Percentiles rank a stretch among this genome's conserved stretches.
Evolutionary conservation across 2,113 vertebrate species (phyloP).

Genomic region (Clarias gariepinus): DNA sequence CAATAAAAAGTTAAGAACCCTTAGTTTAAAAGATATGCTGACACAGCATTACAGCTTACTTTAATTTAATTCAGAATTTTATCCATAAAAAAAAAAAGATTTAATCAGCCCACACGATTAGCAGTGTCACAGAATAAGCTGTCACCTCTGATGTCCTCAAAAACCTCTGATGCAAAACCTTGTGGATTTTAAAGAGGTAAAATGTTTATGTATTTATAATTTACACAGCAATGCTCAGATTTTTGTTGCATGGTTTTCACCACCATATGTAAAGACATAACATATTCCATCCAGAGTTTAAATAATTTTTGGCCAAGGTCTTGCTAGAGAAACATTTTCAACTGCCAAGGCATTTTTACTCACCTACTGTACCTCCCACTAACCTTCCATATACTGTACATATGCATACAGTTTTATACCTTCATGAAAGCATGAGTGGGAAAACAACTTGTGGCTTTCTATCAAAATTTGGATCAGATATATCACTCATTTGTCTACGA

Average conservation of each 20-base stretch:
- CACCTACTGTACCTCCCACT: too few species aligned
- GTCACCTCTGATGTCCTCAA: neutral
- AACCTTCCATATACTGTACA: too few species aligned
- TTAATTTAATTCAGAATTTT: slow-evolving; percentile 4
- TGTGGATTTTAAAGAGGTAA: neutral
- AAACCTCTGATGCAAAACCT: neutral
- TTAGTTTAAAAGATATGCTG: neutral
- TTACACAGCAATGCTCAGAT: too few species aligned
- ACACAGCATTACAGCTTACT: neutral
- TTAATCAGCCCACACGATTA: neutral
- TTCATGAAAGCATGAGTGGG: too few species aligned
- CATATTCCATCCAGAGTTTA: too few species aligned
- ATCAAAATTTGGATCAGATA: neutral
- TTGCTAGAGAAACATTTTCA: too few species aligned
- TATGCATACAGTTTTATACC: too few species aligned
- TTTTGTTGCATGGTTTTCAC: too few species aligned
- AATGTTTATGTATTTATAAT: neutral
- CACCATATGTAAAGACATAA: too few species aligned
- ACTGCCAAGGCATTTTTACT: too few species aligned
- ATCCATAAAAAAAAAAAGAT: neutral
- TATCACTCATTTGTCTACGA: neutral
- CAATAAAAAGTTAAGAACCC: neutral
- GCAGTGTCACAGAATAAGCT: neutral
- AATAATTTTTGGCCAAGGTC: too few species aligned
- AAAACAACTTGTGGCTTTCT: too few species aligned